phyloP scores from a whole-genome alignment of 2,888 invertebrate genomes.

The Apodemia duryi region DNA sequence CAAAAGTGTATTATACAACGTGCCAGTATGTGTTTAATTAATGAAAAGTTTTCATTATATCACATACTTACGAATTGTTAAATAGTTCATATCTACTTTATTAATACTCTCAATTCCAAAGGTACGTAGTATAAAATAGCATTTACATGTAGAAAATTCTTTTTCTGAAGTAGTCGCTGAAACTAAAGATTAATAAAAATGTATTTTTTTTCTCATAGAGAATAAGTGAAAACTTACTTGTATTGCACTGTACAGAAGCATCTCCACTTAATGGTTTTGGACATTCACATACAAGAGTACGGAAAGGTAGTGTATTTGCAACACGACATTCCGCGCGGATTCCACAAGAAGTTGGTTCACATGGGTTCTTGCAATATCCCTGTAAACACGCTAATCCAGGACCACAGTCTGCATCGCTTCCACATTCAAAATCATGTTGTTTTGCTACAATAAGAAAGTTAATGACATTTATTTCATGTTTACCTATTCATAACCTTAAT shows the following conservation, averaged over 20 bases:
- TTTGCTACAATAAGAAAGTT: conserved; percentile 42
- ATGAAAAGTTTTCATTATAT: too few species aligned
- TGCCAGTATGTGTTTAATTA: not conserved
- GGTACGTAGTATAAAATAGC: too few species aligned
- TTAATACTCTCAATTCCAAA: too few species aligned
- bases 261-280: conserved; percentile 90
- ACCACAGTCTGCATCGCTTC: conserved; percentile 90
- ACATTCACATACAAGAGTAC: conserved; percentile 93
- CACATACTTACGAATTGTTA: too few species aligned
- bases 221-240: conserved; percentile 78
- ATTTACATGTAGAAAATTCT: not conserved
- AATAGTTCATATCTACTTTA: too few species aligned
- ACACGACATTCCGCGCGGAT: conserved; percentile 89
- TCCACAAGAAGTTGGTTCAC: conserved; percentile 88
- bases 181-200: not conserved
- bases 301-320: conserved; percentile 90
- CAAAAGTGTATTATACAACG: conserved; percentile 12
- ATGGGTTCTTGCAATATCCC: conserved; percentile 89
- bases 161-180: not conserved
- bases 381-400: conserved; percentile 90
- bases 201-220: too few species aligned
- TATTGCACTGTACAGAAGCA: conserved; percentile 89
- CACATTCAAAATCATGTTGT: conserved; percentile 82
- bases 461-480: conserved; percentile 1
- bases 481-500: not conserved